phyloP scores from a whole-genome alignment of 2,113 vertebrate genomes.

The Osmerus mordax region DNA sequence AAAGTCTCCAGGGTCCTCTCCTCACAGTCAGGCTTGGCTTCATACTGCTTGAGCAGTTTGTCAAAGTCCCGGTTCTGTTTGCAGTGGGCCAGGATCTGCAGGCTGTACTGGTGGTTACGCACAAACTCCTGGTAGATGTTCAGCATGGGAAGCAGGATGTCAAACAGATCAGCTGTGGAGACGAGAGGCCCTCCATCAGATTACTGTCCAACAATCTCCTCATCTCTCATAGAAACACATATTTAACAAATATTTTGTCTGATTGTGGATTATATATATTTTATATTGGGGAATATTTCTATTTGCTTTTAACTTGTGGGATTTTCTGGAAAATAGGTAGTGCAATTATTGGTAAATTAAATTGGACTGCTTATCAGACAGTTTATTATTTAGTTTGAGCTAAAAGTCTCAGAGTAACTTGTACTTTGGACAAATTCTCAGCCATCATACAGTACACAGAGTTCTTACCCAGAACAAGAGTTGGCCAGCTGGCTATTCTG shows the following conservation, averaged over 20 bases:
- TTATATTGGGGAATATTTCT: background rate
- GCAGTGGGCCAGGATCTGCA: conserved; percentile 97
- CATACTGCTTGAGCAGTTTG: conserved; percentile 96
- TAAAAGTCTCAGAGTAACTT: too few relatives aligned
- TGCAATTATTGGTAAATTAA: too few relatives aligned
- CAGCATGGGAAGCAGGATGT: conserved; percentile 97
- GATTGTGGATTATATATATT: background rate
- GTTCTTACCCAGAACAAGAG: conserved; percentile 87
- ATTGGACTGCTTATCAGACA: too few relatives aligned
- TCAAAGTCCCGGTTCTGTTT: conserved; percentile 98
- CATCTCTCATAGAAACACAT: background rate
- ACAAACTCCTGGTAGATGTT: conserved; percentile 99
- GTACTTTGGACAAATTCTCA: too few relatives aligned
- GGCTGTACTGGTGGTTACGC: conserved; percentile 97
- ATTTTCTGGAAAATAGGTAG: too few relatives aligned
- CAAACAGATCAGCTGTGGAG: conserved; percentile 88
- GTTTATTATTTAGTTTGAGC: too few relatives aligned
- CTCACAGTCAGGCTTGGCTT: conserved; percentile 97
- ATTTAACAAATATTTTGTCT: background rate
- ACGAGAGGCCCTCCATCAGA: background rate
- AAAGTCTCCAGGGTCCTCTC: conserved; percentile 96
- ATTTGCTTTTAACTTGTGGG: background rate
- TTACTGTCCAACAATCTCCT: background rate
- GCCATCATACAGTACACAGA: background rate
- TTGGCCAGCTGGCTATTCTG: conserved; percentile 96